Evolutionary conservation across 1,140 invertebrate genomes (phyloP), one percentile per base, ranked within the genome.

Genomic region (Yoshiicerus persimilis): DNA sequence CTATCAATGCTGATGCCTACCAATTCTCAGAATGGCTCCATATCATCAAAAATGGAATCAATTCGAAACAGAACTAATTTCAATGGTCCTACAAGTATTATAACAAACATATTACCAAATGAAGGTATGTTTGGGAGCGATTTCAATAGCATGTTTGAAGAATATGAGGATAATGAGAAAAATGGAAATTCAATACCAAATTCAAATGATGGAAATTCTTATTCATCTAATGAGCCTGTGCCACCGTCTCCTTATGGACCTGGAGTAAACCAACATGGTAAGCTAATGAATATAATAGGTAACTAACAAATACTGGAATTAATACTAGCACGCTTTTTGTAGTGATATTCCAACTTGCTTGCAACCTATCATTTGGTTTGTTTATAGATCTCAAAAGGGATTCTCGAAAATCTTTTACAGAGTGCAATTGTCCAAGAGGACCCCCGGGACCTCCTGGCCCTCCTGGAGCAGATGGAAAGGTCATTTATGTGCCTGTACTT

Each of bases 401-500:
- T 30, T 70, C 66, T 30, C 25, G 66, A 25, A 70, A 70, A 70
- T 70, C 66, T 30, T 30, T 70, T 30, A 23, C 4, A 83, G 77
- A 83, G 23, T 83, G 38, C n/a, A 36, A 34, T 2, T 70, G 66
- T 30, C 9, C 11, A 32, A 25, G 10, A 13, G 66, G 66, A 16
- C 27, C 36, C 0, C 34, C 86, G 6, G 86, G 86, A 27, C 64
- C 86, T 4, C 64, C 64, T 39, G 64, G 86, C 1, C 62, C 66
- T 25, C 66, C 64, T 77, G 86, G 66, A 16, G 66, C 77, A 77
- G 9, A 34, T 16, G 86, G 36, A 27, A 87, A 87, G 27, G 70
- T 87, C 13, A 47, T 87, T 30, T 87, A 87, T 25, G 66, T 87
- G 4, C 86, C 86, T 9, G 23, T 87, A n/a, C 39, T 27, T 30